Evolutionary conservation across 2,888 invertebrate genomes (phyloP).

Genomic region (Amphipyra berbera): DNA sequence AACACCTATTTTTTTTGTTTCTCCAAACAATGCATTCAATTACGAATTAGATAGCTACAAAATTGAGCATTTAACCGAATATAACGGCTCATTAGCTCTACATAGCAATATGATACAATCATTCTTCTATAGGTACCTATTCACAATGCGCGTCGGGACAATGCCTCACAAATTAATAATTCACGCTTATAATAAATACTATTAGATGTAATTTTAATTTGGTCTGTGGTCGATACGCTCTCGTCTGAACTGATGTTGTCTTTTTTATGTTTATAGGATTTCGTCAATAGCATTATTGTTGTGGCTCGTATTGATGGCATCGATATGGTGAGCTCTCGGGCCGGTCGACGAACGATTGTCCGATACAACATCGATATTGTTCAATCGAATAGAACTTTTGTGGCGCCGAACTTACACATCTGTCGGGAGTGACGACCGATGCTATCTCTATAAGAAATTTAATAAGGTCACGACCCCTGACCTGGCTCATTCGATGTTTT

Average conservation of each 20-base stretch:
- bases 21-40: constrained; percentile 54
- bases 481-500: constrained; percentile 56
- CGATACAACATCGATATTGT: constrained; percentile 72
- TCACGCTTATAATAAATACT: constrained; percentile 81
- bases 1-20: constrained; percentile 11
- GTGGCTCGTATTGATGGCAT: constrained; percentile 72
- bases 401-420: constrained; percentile 55
- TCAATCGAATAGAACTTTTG: constrained; percentile 71
- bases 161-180: constrained; percentile 86
- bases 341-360: constrained; percentile 57
- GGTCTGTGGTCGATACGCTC: constrained; percentile 76
- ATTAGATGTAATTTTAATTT: constrained; percentile 85
- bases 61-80: constrained; percentile 58
- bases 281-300: constrained; percentile 77
- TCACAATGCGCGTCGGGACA: constrained; percentile 71
- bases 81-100: constrained; percentile 61
- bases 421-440: constrained; percentile 64
- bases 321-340: constrained; percentile 60
- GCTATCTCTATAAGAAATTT: constrained; percentile 68
- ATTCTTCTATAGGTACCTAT: constrained; percentile 56
- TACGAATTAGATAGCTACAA: constrained; percentile 46
- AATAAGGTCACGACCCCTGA: constrained; percentile 72
- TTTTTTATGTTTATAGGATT: constrained; percentile 77
- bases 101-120: constrained; percentile 63
- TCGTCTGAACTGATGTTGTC: constrained; percentile 56